Evolutionary conservation across 2,888 invertebrate genomes (phyloP).

Genomic region (Gnatocerus cornutus): DNA sequence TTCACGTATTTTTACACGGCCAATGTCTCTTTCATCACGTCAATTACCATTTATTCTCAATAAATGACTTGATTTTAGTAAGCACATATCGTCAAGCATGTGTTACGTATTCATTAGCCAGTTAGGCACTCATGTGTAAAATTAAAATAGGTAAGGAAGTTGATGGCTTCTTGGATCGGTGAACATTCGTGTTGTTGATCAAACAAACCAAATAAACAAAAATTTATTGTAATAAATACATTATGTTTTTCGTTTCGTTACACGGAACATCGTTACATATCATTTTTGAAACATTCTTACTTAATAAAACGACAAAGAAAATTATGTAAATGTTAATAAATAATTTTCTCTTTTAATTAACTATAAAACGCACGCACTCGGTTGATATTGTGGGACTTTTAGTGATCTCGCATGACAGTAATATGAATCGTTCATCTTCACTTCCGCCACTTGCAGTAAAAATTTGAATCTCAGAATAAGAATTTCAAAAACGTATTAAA

Average conservation of each 20-base stretch:
- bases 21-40: background rate
- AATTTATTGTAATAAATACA: slow-evolving; percentile 6
- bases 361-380: background rate
- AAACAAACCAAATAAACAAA: slow-evolving; percentile 20
- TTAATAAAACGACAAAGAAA: slow-evolving; percentile 24
- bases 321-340: slow-evolving; percentile 27
- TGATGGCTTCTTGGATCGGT: slow-evolving; percentile 18
- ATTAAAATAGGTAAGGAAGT: slow-evolving; percentile 27
- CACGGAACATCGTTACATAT: slow-evolving; percentile 21
- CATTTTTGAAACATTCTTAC: slow-evolving; percentile 29
- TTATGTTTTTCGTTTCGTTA: slow-evolving; percentile 25
- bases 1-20: background rate
- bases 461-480: background rate
- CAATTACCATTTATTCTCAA: background rate
- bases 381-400: background rate
- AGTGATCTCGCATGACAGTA: too few relatives aligned
- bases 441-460: slow-evolving; percentile 7
- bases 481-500: slow-evolving; percentile 16
- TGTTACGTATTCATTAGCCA: slow-evolving; percentile 23
- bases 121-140: slow-evolving; percentile 34
- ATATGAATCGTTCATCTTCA: slow-evolving; percentile 6
- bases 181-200: slow-evolving; percentile 27
- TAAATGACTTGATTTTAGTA: background rate
- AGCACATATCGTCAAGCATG: slow-evolving; percentile 9
- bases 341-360: slow-evolving; percentile 42